Evolutionary conservation across 2,113 vertebrate species (phyloP).

Genomic region (Camelus bactrianus): DNA sequence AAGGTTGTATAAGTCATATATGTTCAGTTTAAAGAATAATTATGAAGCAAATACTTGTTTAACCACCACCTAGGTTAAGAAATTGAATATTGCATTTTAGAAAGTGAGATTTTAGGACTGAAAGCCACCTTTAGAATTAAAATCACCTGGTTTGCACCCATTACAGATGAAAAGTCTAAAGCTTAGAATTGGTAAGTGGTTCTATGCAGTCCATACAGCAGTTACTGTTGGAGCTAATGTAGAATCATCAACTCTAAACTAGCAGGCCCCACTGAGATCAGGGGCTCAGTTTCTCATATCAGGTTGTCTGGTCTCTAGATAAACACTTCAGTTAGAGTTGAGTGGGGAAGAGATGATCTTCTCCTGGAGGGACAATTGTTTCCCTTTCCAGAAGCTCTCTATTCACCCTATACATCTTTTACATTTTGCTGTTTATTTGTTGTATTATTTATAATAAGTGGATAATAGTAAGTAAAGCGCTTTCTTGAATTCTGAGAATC

Average conservation of each 20-base stretch:
- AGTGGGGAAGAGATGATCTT: background rate
- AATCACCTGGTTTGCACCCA: background rate
- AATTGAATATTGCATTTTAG: conserved; percentile 39
- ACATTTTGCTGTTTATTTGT: background rate
- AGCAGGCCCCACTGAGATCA: background rate
- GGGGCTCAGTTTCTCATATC: background rate
- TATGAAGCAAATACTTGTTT: conserved; percentile 37
- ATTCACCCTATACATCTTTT: background rate
- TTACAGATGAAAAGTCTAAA: background rate
- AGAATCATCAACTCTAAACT: background rate
- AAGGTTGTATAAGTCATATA: conserved; percentile 61
- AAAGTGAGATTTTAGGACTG: conserved; percentile 11
- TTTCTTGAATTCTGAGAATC: background rate
- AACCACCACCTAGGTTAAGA: conserved; percentile 4
- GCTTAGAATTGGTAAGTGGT: background rate
- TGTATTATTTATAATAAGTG: background rate
- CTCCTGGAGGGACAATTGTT: background rate
- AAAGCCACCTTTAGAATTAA: background rate
- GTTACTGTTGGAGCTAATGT: background rate
- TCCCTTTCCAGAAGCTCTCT: background rate
- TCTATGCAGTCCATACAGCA: background rate
- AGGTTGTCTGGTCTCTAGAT: background rate
- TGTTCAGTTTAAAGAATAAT: conserved; percentile 57
- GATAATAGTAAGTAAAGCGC: background rate
- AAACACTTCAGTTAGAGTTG: background rate